Evolutionary conservation across 2,888 invertebrate genomes (phyloP), one percentile per base, ranked within the genome.

Genomic region (Laspeyria flexula): DNA sequence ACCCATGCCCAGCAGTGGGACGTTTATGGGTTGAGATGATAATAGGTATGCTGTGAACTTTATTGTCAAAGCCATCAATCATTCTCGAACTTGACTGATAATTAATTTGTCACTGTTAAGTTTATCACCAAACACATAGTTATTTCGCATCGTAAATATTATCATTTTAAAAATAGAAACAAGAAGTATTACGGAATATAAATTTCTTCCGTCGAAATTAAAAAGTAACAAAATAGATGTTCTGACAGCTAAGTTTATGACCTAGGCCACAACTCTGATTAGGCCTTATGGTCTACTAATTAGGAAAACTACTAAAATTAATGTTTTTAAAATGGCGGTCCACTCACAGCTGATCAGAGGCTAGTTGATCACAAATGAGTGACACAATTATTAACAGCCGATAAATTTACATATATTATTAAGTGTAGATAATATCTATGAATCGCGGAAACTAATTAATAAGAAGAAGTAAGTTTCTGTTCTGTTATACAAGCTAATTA

Each of bases 341-440:
- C 9, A 25, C 3, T 25, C 25, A 7, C 25, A 18, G 5, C 18
- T 18, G 25, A 1, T 25, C 25, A 25, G 4, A 23, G 18, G 5
- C 1, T 7, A 4, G 31, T 54, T 41, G 37, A 46, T 66, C 42
- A 37, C 35, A 54, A 49, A 50, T 52, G 47, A 63, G 41, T 59
- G 60, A 54, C 65, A 66, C 63, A 49, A 64, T 65, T 63, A 59
- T 45, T 35, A 53, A 45, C 34, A 63, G 55, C 48, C 10, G 55
- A 54, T 47, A 23, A n/a, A 65, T 65, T 67, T 43, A 30, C 68
- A 65, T 65, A 60, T 50, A 53, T 66, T 41, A 37, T 34, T 54
- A 55, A 52, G 47, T 29, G 12, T 38, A 15, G 23, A 16, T 54
- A 35, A 57, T 55, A 59, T 50, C 53, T 60, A 9, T 34, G 37